A percentile compares a stretch with the other conserved stretches of the same genome.
Evolutionary conservation across 2,797 vertebrate species (phyloP).

Genomic region (Phyllotis vaccarum): DNA sequence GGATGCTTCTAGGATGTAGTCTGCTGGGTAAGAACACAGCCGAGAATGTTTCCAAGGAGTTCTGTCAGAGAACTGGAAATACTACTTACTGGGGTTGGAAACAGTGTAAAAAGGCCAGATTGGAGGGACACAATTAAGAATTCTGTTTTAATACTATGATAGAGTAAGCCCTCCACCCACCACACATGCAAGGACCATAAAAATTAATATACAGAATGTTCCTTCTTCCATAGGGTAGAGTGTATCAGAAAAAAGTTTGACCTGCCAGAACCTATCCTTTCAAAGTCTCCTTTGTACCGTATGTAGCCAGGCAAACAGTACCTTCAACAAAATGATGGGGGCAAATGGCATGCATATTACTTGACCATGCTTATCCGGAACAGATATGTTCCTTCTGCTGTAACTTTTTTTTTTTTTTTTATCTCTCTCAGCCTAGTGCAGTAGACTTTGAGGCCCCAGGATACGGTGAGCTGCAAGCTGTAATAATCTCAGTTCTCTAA

Average conservation of each 20-base stretch:
- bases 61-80: background rate
- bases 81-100: background rate
- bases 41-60: background rate
- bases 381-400: background rate
- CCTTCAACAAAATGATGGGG: background rate
- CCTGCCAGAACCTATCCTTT: background rate
- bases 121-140: background rate
- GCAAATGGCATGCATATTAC: background rate
- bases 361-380: background rate
- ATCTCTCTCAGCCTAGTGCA: background rate
- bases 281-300: background rate
- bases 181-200: background rate
- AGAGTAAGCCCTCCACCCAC: no score
- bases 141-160: background rate
- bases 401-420: background rate
- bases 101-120: no score
- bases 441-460: background rate
- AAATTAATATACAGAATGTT: background rate
- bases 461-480: background rate
- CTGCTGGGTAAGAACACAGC: background rate
- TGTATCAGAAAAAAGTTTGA: background rate
- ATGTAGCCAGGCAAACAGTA: background rate
- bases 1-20: no score
- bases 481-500: background rate
- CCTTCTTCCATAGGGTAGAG: background rate